phyloP scores from a whole-genome alignment of 2,113 vertebrate genomes.

The Daphoenositta chrysoptera region DNA sequence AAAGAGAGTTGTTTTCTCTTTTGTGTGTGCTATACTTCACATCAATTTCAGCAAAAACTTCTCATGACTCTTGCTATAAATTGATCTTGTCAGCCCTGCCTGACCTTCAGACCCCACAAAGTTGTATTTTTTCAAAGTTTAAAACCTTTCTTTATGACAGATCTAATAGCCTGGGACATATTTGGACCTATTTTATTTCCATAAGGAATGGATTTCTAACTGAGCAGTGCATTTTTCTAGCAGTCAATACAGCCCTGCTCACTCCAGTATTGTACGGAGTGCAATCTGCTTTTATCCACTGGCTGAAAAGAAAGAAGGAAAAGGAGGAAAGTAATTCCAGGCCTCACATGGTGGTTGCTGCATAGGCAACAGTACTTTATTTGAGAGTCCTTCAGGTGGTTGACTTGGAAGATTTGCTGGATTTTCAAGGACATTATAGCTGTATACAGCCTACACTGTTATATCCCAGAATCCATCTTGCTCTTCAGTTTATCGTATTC shows the following conservation, averaged over 20 bases:
- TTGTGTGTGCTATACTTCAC: background rate
- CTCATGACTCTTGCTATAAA: background rate
- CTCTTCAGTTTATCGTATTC: background rate
- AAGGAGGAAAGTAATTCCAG: background rate
- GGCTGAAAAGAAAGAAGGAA: background rate
- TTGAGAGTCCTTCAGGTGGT: background rate
- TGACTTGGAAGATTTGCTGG: background rate
- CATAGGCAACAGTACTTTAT: background rate
- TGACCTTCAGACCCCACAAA: background rate
- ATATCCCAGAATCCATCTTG: background rate
- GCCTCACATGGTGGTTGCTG: background rate
- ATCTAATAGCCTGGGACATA: background rate
- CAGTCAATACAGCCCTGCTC: background rate
- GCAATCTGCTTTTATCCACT: background rate
- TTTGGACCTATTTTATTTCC: background rate
- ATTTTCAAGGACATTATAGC: background rate
- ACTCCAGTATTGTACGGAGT: background rate
- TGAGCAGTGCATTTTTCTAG: background rate
- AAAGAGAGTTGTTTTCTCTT: background rate
- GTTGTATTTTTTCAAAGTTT: background rate
- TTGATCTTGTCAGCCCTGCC: background rate
- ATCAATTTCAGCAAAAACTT: background rate
- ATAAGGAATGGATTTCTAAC: background rate
- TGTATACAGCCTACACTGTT: background rate
- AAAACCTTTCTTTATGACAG: background rate